These are phyloP conservation scores for Oceanites oceanicus DNA, from an alignment of 2,113 vertebrate species.

Conservation along the genomic window DNA sequence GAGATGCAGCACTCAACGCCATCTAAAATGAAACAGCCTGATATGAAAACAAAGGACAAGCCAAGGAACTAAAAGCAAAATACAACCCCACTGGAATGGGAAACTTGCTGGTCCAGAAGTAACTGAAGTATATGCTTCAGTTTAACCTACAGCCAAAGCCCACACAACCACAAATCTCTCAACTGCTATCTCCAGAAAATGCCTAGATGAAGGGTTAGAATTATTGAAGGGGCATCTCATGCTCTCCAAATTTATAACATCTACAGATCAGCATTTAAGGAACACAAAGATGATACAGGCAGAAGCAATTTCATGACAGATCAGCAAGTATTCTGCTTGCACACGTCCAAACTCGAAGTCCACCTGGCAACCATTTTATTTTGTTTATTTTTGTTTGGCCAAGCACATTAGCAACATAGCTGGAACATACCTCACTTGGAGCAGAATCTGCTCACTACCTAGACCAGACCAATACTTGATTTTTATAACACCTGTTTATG, in stretches of 20 bases:
- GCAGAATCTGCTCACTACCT: neutral
- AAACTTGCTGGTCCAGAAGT: neutral
- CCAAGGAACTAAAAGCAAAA: neutral
- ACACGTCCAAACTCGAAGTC: neutral
- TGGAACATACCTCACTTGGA: neutral
- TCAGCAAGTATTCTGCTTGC: neutral
- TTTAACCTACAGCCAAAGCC: neutral
- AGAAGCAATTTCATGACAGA: neutral
- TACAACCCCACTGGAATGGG: neutral
- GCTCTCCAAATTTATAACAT: neutral
- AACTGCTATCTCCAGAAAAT: neutral
- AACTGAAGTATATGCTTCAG: neutral
- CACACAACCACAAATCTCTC: neutral
- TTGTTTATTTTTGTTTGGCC: neutral
- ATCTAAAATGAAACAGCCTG: conserved; percentile 78
- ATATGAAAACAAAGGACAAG: neutral
- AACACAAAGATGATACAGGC: neutral
- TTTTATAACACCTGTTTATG: neutral
- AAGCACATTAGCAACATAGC: neutral
- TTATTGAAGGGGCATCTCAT: neutral
- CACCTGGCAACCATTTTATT: neutral
- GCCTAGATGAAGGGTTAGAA: neutral
- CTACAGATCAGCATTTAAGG: neutral
- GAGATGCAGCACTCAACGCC: conserved; percentile 95
- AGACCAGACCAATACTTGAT: neutral